phyloP scores from a whole-genome alignment of 2,888 invertebrate species.

The Tipula lateralis region DNA sequence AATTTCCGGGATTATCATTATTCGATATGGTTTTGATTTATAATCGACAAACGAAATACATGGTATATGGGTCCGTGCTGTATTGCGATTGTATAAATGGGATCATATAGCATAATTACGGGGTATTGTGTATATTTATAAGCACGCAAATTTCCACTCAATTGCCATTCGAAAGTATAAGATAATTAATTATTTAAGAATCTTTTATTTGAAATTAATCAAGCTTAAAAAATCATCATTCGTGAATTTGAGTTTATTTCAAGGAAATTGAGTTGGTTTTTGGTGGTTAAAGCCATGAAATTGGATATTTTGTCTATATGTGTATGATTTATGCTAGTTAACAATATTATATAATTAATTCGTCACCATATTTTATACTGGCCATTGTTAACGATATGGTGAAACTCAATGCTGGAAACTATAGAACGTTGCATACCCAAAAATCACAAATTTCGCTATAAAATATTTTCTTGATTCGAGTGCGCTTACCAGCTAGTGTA shows the following conservation, averaged over 20 bases:
- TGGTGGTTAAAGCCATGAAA: neutral
- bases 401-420: no score
- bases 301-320: neutral
- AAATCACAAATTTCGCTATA: no score
- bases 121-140: neutral
- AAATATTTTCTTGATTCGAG: no score
- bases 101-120: neutral
- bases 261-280: neutral
- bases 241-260: neutral
- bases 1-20: neutral
- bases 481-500: no score
- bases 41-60: neutral
- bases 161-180: neutral
- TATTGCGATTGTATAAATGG: neutral
- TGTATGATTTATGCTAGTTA: neutral
- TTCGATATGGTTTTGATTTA: neutral
- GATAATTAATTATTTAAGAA: neutral
- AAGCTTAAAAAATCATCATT: neutral
- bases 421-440: no score
- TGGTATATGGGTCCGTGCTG: neutral
- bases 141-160: neutral
- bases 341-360: neutral
- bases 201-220: neutral
- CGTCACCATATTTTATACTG: neutral
- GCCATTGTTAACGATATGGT: no score